Percentiles rank a stretch among this genome's conserved stretches.
Evolutionary conservation across 1,140 invertebrate genomes (phyloP).

Genomic region (Camponotus vicinus): DNA sequence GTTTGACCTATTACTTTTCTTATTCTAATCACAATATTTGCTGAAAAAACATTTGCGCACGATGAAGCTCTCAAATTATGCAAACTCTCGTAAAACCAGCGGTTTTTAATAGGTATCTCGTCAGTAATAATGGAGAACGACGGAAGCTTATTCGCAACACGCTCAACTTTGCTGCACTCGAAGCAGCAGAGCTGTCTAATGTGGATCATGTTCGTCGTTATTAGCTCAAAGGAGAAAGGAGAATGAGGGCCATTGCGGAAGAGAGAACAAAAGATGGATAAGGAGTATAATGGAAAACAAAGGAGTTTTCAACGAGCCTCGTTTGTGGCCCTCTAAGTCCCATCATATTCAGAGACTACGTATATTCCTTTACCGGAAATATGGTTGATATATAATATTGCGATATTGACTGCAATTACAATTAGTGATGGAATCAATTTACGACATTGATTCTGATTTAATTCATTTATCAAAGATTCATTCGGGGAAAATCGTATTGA

Average conservation of each 20-base stretch:
- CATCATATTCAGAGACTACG: not conserved
- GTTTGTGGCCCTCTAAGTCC: not conserved
- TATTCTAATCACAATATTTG: not conserved
- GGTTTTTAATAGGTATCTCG: constrained; percentile 32
- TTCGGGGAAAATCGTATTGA: not conserved
- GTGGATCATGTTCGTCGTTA: constrained; percentile 51
- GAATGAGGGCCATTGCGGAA: not conserved
- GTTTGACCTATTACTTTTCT: not conserved
- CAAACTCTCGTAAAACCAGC: constrained; percentile 24
- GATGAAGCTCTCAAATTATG: constrained; percentile 31
- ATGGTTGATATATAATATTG: constrained; percentile 12
- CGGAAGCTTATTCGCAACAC: constrained; percentile 13
- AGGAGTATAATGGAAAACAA: constrained; percentile 40
- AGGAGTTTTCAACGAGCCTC: constrained; percentile 26
- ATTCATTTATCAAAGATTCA: constrained; percentile 13
- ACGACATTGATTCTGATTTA: not conserved
- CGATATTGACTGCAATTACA: not conserved
- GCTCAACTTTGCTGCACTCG: constrained; percentile 6
- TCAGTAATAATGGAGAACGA: constrained; percentile 16
- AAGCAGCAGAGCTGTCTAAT: constrained; percentile 29
- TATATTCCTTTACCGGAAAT: not conserved
- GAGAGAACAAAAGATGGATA: constrained; percentile 38
- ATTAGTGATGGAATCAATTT: not conserved
- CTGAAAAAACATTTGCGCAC: not conserved
- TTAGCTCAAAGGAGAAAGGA: constrained; percentile 29